Evolutionary conservation across 2,113 vertebrate genomes (phyloP), one percentile per base, ranked within the genome.

Genomic region (Cricetomys ansorgei): DNA sequence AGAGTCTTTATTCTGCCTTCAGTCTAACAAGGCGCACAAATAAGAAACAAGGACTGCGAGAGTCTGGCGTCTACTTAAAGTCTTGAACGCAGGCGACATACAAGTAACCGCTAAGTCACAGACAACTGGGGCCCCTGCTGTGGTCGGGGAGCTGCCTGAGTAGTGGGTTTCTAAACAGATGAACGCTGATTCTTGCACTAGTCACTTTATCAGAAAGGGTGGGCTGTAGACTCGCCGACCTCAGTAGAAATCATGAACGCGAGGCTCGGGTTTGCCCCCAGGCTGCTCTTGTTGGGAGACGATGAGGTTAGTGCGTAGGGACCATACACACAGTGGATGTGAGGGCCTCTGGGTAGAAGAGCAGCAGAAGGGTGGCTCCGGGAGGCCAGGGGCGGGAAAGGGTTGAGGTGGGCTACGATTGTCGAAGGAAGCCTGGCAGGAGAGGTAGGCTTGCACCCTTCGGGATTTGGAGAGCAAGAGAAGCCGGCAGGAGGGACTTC

Each of bases 391-490:
- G 50, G 57, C 76, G 40, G 19, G 67, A n/a, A 27, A 37, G 37
- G 48, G 34, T 25, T 10, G 48, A 64, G 16, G 48, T 62, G 64
- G 69, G 65, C 80, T 11, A n/a, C n/a, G n/a, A 75, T n/a, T 40
- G 69, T 53, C 50, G 72, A 7, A 8, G 34, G 65, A 76, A n/a
- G 48, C 62, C 50, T 89, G 57, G 16, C 9, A 65, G 50, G 75
- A 29, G n/a, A 88, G 64, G 89, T 7, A 53, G 85, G 13, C 57
- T 93, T 86, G 92, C 50, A 85, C 43, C 16, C 64, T 3, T 16
- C 40, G 45, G 59, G 64, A 57, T 91, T 40, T 67, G 62, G 89
- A 92, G 45, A 94, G 73, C 65, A 84, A 88, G 64, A 77, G 57
- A 76, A 31, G 70, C 53, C 8, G 48, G 12, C 17, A 6, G 2